Conservation (phyloP, 2,113 vertebrate genomes). For the Cathartes aura region DNA sequence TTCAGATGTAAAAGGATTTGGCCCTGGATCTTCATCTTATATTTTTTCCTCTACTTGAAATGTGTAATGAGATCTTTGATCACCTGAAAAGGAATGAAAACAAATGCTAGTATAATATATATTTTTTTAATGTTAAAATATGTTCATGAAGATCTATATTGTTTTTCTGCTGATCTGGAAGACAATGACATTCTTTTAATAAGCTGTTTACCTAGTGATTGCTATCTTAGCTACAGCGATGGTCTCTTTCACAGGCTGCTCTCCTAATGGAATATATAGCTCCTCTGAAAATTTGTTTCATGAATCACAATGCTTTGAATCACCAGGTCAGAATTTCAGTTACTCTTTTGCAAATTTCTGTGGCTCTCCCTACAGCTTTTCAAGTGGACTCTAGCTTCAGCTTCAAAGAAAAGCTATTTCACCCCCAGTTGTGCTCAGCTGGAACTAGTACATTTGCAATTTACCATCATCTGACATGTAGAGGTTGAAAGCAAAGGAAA, state of each 20-base stretch:
- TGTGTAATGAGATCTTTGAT: background rate
- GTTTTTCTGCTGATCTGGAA: background rate
- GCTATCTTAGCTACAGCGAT: background rate
- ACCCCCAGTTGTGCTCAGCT: conserved; percentile 37
- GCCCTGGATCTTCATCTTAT: background rate
- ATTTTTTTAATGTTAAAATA: background rate
- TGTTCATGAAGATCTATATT: background rate
- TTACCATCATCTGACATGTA: background rate
- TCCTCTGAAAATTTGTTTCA: background rate
- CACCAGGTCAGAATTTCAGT: conserved; percentile 10
- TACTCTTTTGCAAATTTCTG: background rate
- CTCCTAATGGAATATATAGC: background rate
- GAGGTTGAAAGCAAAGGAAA: conserved; percentile 40
- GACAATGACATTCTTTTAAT: background rate
- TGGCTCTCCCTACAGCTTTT: background rate
- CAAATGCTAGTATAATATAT: background rate
- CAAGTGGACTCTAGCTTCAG: background rate
- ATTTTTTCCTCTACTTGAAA: background rate
- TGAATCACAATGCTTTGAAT: background rate
- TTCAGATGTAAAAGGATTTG: background rate
- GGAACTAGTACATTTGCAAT: conserved; percentile 26
- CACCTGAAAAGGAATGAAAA: background rate
- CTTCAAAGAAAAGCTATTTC: conserved; percentile 50
- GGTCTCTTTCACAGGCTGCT: background rate
- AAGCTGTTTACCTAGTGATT: background rate